Evolutionary conservation across 2,888 invertebrate genomes (phyloP), one percentile per base, ranked within the genome.

Genomic region (Exocentrus adspersus): DNA sequence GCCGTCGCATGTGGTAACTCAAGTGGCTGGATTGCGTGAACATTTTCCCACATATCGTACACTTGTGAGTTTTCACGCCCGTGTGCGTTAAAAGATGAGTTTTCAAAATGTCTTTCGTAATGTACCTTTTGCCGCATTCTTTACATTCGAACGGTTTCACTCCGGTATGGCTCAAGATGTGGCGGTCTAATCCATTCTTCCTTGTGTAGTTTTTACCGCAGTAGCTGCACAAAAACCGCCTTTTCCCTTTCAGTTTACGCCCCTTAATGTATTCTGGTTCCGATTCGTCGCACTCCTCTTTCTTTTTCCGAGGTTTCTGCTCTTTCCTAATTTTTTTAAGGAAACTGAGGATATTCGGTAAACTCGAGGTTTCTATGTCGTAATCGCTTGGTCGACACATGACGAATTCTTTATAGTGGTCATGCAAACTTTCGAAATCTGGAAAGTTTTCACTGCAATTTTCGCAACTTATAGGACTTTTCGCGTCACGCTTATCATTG

Each of bases 141-240:
- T 63, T 66, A 21, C 70, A 70, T 28, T 70, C 68, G 24, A 70
- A 70, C 1, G 70, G 70, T 62, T 70, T 70, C n/a, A 67, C 62
- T 7, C 70, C 70, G 6, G 70, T 62, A 32, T 70, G 70, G 16
- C 68, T 70, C 43, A 70, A 19, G 32, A 70, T 70, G 41, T 70
- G 70, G 17, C 70, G 61, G 9, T 70, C 70, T 43, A 70, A 48
- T 9, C 70, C 70, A 43, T 70, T 70, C 50, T 70, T 70, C 42
- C 70, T 67, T 2, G 70, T 70, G 32, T 70, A 70, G 48, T 70
- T 70, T 42, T 70, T 70, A 6, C 70, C 70, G 28, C 70, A 70
- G 41, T 65, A 68, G 24, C 63, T 65, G 20, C 70, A 70, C 5
- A 70, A 20, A 54, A 67, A 70, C 14, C 60, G 58, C 16, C 68